Base-by-base conservation (phyloP, 2,888 invertebrate genomes). In the Hartigia nigra region DNA sequence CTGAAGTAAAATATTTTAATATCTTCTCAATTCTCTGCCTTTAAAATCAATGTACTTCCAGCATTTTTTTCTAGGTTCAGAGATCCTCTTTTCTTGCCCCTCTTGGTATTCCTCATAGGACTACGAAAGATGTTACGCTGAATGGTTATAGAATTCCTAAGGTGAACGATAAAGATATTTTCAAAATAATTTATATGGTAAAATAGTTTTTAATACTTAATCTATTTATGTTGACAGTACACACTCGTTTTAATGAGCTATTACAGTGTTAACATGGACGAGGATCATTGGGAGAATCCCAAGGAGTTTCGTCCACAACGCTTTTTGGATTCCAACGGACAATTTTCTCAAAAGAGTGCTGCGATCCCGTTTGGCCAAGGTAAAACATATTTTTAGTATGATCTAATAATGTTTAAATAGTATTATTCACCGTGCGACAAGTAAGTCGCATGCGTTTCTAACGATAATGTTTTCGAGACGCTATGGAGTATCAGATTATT, bases 361-460 rank as follows among this genome's bases (percentile, higher is more conserved):
- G 93, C 94, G 86, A 93, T 94, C 79, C 93, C 94, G 12, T 96
- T 96, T 87, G 95, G 96, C 81, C 91, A 94, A 88, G 96, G 96
- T 95, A 90, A 88, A 90, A 74, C 31, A 34, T 34, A 14, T 34
- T 23, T 34, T 34, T 23, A 5, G 12, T 72, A 31, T 1, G 72
- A 31, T 31, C 31, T 23, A 55, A 55, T 23, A 55, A 55, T 55
- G 55, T 55, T 23, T 9, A 23, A 55, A 23, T 9, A 55, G 9
- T 55, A 23, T 23, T 23, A 55, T 55, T 55, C 23, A 55, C 23
- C 23, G 55, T 5, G 55, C 14, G 55, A 23, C 55, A 55, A 55
- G 39, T 55, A 23, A 23, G 55, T 55, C 55, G 55, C 55, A 55
- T 23, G 23, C 23, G 23, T 55, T 23, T 55, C 23, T 55, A 55